Evolutionary conservation across 2,888 invertebrate species (phyloP).

Genomic region (Thymelicus lineola): DNA sequence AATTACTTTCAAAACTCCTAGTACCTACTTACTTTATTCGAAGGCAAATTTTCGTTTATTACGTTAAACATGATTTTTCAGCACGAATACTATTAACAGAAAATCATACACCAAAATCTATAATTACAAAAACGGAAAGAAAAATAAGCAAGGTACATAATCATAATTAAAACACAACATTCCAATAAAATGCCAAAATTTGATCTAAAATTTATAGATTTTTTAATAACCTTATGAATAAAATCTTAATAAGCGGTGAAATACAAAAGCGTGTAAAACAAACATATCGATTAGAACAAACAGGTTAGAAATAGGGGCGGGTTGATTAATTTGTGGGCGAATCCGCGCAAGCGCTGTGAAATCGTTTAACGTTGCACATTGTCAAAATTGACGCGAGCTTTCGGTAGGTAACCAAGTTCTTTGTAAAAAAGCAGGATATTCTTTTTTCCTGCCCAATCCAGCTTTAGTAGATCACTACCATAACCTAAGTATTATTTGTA

Average conservation of each 20-base stretch:
- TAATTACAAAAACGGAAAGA: no score
- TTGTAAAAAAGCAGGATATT: neutral
- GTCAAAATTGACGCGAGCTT: conserved; percentile 74
- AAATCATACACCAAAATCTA: no score
- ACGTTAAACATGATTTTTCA: no score
- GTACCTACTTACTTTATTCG: no score
- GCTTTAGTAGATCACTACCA: no score
- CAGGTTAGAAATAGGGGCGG: conserved; percentile 78
- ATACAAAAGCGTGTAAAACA: conserved; percentile 62
- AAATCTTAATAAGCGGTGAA: conserved; percentile 81
- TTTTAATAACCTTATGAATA: conserved; percentile 69
- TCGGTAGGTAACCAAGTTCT: conserved; percentile 52
- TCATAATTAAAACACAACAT: conserved; percentile 45
- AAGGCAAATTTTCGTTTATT: no score
- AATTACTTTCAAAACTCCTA: no score
- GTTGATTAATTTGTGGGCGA: conserved; percentile 78
- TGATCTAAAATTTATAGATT: conserved; percentile 13
- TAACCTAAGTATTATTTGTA: no score
- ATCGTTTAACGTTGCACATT: conserved; percentile 68
- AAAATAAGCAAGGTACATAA: neutral
- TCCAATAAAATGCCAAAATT: conserved; percentile 33
- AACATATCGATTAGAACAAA: conserved; percentile 76
- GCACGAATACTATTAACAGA: no score
- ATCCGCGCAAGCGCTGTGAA: conserved; percentile 56
- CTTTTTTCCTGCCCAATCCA: neutral